These are phyloP conservation scores for Galago senegalensis DNA, from an alignment of 2,797 vertebrate species.

Conservation along the genomic window DNA sequence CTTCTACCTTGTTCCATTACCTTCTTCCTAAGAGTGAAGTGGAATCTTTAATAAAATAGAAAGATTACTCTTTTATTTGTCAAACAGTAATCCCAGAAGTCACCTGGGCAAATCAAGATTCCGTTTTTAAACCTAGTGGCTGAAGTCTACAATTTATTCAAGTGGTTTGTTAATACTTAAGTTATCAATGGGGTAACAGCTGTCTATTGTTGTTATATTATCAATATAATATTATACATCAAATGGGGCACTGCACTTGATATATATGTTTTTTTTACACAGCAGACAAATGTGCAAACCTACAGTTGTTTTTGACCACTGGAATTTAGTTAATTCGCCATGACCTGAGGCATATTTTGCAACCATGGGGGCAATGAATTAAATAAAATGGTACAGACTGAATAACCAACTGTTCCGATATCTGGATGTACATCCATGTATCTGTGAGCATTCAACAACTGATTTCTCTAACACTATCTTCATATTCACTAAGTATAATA, in stretches of 20 bases:
- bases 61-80: neutral
- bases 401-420: neutral
- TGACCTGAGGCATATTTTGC: constrained; percentile 56
- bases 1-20: neutral
- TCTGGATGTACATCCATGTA: neutral
- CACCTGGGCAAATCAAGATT: neutral
- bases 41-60: constrained; percentile 41
- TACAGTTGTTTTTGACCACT: neutral
- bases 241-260: neutral
- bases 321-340: neutral
- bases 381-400: neutral
- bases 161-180: neutral
- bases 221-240: neutral
- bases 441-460: neutral
- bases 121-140: neutral
- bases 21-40: neutral
- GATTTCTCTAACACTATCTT: constrained; percentile 4
- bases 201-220: neutral
- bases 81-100: neutral
- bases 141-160: neutral
- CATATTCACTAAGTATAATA: constrained; percentile 35
- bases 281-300: constrained; percentile 2
- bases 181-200: neutral
- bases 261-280: neutral
- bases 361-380: constrained; percentile 23